A percentile compares a stretch with the other conserved stretches of the same genome.
phyloP scores from a whole-genome alignment of 2,113 vertebrate genomes.

The Gallinago paraguaiae region DNA sequence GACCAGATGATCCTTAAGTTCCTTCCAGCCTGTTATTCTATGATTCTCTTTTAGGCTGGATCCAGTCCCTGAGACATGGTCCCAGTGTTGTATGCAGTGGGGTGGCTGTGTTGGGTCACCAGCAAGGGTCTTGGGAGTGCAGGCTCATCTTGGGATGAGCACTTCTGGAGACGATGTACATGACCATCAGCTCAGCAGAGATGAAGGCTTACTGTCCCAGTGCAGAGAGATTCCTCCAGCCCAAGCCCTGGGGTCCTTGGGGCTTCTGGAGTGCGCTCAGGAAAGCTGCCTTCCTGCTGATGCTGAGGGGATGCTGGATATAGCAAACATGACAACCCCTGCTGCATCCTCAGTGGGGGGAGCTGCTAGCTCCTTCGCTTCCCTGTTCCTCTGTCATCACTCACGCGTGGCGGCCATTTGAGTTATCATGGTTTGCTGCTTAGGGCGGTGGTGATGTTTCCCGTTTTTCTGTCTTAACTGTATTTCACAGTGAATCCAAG shows the following conservation, averaged over 20 bases:
- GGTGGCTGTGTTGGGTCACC: neutral
- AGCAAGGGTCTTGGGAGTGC: neutral
- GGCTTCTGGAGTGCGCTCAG: neutral
- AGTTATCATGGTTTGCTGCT: fast-evolving
- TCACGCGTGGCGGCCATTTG: fast-evolving
- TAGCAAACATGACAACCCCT: neutral
- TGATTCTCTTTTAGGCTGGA: neutral
- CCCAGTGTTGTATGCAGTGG: fast-evolving
- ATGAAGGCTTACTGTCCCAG: neutral
- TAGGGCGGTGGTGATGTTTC: neutral
- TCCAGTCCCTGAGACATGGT: fast-evolving
- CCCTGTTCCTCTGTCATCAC: fast-evolving
- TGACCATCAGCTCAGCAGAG: neutral
- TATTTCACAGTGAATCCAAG: neutral
- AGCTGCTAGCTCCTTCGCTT: neutral
- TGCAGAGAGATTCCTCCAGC: neutral
- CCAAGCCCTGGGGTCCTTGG: neutral
- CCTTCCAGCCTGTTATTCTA: neutral
- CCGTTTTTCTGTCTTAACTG: fast-evolving
- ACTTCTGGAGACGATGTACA: neutral
- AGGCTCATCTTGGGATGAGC: neutral
- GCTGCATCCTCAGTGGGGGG: neutral
- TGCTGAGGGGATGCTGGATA: neutral
- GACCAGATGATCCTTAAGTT: neutral
- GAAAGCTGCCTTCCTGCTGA: neutral